Base-by-base conservation (phyloP, 2,113 vertebrate genomes). In the Tautogolabrus adspersus region DNA sequence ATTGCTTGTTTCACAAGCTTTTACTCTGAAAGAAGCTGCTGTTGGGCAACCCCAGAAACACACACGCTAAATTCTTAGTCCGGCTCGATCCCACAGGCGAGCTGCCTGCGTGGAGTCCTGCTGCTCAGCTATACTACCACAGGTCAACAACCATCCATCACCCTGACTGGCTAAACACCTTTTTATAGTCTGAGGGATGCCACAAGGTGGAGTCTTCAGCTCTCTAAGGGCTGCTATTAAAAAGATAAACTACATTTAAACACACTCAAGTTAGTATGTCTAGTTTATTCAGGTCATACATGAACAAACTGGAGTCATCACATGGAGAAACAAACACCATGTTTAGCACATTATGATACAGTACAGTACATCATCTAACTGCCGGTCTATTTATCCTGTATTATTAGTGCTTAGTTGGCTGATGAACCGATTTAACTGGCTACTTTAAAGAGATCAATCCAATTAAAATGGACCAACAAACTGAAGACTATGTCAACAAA, bases 121-220 rank as follows among this genome's bases (percentile, higher is more conserved):
- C 76, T 42, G 8, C 40, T 42, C 40, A 9, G 40, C 40, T 42
- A 11, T 6, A 42, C 40, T 66, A 72, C 52, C 69, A 64, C 66
- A 38, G 71, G 44, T 75, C 66, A 16, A 75, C 85, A 26, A 85
- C 77, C 87, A 84, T 89, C 90, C 88, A 92, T 87, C 85, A 87
- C 15, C 56, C 37, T 5, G 72, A 92, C 83, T 81, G 79, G 69
- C 67, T 85, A 81, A 91, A 90, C 77, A 85, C 66, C 72, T 76
- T 86, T 85, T 83, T 82, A 88, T 78, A 75, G 85, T 64, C 51
- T 4, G 26, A 37, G 86, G 44, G 62, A 68, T 54, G 76, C 72
- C 67, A 37, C 75, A 77, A 68, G 63, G 68, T 76, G 76, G 88
- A 66, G 51, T 60, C 46, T 67, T 82, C 62, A 34, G 23, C 12